Evolutionary conservation across 2,797 vertebrate species (phyloP).

Genomic region (Anguilla obscura): DNA sequence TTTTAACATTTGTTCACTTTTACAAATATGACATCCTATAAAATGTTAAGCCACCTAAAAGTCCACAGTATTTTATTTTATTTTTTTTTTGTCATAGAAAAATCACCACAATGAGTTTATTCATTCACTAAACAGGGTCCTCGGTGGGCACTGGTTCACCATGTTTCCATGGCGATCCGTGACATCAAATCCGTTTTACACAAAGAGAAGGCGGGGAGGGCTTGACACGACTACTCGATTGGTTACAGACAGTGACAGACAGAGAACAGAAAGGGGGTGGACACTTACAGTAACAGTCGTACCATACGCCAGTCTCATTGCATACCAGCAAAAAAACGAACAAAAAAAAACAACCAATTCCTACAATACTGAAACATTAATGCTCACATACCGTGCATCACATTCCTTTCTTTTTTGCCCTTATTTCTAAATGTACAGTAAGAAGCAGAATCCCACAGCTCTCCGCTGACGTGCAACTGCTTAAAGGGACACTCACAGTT

Average conservation of each 20-base stretch:
- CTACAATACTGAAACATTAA: slow-evolving; percentile 37
- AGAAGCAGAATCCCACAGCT: slow-evolving; percentile 32
- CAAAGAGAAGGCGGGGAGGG: slow-evolving; percentile 39
- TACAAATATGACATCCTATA: slow-evolving; percentile 93
- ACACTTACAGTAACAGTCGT: slow-evolving; percentile 54
- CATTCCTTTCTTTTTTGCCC: slow-evolving; percentile 27
- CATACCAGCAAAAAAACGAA: slow-evolving; percentile 34
- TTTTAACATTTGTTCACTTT: slow-evolving; percentile 67
- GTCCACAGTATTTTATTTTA: slow-evolving; percentile 72
- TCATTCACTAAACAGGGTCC: slow-evolving; percentile 77
- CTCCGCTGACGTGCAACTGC: slow-evolving; percentile 62
- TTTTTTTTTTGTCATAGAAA: slow-evolving; percentile 72
- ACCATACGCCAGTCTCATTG: slow-evolving; percentile 49
- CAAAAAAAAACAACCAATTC: slow-evolving; percentile 26
- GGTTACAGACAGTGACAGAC: slow-evolving; percentile 58
- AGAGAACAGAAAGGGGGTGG: slow-evolving; percentile 65
- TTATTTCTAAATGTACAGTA: slow-evolving; percentile 56
- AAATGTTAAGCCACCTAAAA: slow-evolving; percentile 86
- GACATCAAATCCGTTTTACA: slow-evolving; percentile 51
- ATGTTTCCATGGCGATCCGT: slow-evolving; percentile 62
- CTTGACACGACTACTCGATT: slow-evolving; percentile 65
- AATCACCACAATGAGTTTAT: slow-evolving; percentile 79
- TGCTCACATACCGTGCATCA: slow-evolving; percentile 29
- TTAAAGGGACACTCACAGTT: slow-evolving; percentile 75
- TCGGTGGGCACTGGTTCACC: slow-evolving; percentile 58